Conservation (phyloP, 2,113 vertebrate species). For the Microtus oregoni region DNA sequence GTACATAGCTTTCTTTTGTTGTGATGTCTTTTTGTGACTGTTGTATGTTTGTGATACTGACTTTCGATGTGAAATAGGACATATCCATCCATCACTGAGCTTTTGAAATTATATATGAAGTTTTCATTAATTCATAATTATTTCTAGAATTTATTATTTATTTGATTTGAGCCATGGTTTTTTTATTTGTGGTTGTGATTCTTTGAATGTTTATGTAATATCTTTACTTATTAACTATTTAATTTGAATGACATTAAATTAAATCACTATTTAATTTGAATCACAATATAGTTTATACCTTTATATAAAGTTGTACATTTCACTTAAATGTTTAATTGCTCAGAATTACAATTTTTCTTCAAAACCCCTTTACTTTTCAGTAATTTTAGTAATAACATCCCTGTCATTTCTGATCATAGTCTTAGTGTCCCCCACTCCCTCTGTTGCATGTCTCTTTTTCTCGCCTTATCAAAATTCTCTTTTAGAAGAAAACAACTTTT, state of each 20-base stretch:
- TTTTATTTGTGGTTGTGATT: background rate
- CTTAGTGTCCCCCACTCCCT: background rate
- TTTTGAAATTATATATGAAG: background rate
- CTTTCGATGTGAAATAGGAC: background rate
- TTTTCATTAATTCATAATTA: background rate
- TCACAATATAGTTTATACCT: background rate
- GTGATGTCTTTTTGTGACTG: background rate
- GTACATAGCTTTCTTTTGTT: background rate
- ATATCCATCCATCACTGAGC: background rate
- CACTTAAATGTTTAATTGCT: background rate
- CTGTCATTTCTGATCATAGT: background rate
- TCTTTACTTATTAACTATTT: background rate
- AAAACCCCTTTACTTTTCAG: background rate
- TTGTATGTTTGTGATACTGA: background rate
- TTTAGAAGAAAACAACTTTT: background rate
- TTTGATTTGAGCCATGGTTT: background rate
- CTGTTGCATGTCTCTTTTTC: background rate
- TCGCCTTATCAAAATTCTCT: background rate
- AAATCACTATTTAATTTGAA: background rate
- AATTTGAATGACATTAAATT: background rate
- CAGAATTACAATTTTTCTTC: background rate
- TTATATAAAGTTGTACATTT: background rate
- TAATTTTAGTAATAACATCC: background rate
- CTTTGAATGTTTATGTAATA: background rate
- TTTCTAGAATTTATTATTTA: background rate